These are phyloP conservation scores for Drosophila rellima DNA, from an alignment of 2,888 invertebrate species.

Conservation along the genomic window DNA sequence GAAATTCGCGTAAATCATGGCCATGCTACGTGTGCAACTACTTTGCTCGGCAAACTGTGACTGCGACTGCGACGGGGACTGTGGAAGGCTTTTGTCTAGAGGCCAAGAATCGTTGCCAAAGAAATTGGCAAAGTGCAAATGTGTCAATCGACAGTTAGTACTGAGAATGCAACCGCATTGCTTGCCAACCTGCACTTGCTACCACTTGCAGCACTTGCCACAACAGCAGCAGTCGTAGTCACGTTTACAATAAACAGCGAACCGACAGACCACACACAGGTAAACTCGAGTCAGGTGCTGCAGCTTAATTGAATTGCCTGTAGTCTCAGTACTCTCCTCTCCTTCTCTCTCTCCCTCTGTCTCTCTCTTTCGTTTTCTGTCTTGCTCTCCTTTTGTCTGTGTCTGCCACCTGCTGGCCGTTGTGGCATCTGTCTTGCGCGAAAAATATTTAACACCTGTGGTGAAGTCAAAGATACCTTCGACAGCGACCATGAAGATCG, in stretches of 20 bases:
- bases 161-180: slow-evolving; percentile 42
- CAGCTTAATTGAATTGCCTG: slow-evolving; percentile 75
- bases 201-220: slow-evolving; percentile 14
- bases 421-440: slow-evolving; percentile 26
- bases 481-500: slow-evolving; percentile 61
- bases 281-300: slow-evolving; percentile 50
- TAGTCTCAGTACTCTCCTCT: not conserved
- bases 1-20: slow-evolving; percentile 72
- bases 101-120: slow-evolving; percentile 46
- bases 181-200: slow-evolving; percentile 10
- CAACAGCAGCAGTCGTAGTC: slow-evolving; percentile 60
- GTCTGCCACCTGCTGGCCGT: slow-evolving; percentile 23
- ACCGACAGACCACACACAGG: slow-evolving; percentile 27
- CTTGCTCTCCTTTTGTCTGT: not conserved
- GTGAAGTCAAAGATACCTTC: slow-evolving; percentile 48
- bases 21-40: slow-evolving; percentile 16
- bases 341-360: not conserved
- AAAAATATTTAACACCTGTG: slow-evolving; percentile 32
- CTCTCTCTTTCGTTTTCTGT: too few relatives aligned
- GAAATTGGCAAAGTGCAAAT: slow-evolving; percentile 76
- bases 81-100: slow-evolving; percentile 18
- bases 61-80: slow-evolving; percentile 11
- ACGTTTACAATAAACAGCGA: slow-evolving; percentile 75
- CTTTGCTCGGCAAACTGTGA: slow-evolving; percentile 30
- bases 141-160: slow-evolving; percentile 76